Evolutionary conservation across 2,888 invertebrate genomes (phyloP), one percentile per base, ranked within the genome.

Genomic region (Aleiodes alternator): DNA sequence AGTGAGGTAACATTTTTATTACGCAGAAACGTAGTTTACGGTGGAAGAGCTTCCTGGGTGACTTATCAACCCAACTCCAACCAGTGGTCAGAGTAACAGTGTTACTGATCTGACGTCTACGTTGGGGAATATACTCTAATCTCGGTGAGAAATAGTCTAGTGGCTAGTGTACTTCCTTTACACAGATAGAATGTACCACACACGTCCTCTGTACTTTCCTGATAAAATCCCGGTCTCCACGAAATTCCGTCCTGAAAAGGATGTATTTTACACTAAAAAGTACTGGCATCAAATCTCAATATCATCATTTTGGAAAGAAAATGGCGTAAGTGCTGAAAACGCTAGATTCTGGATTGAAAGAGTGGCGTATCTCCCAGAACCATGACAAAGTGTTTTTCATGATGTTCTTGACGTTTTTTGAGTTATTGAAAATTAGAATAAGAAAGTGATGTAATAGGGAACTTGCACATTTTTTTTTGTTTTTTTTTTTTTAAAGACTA

Each of bases 121-220:
- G 64, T 48, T 6, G 16, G 43, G 43, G 64, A 64, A 48, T 64
- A 64, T 43, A 81, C 82, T 79, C 82, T 82, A 84, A 84, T 84
- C 85, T 84, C 75, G 72, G 78, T 80, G 78, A 80, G 80, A 80
- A 81, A 82, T 71, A 76, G 68, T 55, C 79, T 77, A 70, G 71
- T 74, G 81, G 81, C 81, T 82, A 82, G 80, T 82, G 81, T 82
- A 83, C 81, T 82, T 84, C 84, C 83, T 79, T 64, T 64, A 23
- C 16, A 23, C 43, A 48, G 64, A 64, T 48, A 48, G 48, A 48
- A 48, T 5, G 64, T 43, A 79, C 77, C 79, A 50, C 48, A 61
- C 50, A 69, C 76, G 84, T 64, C 64, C 64, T 64, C 48, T 64
- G 64, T 34, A 34, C 34, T 61, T 61, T 43, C 0, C 64, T 48